A percentile compares a stretch with the other conserved stretches of the same genome.
Evolutionary conservation across 2,797 vertebrate genomes (phyloP).

Genomic region (Cuniculus paca): DNA sequence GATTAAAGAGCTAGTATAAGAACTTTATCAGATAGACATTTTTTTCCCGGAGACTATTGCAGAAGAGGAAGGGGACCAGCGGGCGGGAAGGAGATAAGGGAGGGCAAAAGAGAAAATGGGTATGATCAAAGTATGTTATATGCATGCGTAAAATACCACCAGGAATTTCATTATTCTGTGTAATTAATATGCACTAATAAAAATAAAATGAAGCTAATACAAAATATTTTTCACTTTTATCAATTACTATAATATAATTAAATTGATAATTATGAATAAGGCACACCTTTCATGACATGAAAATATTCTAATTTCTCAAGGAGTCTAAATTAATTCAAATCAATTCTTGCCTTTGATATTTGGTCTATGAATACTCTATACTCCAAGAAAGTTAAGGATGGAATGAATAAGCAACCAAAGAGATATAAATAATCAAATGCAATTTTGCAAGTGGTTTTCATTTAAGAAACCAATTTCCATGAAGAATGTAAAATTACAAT

Average conservation of each 20-base stretch:
- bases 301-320: constrained; percentile 21
- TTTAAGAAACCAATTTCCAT: constrained; percentile 44
- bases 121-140: not conserved
- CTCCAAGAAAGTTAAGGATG: constrained; percentile 25
- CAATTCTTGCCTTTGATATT: constrained; percentile 33
- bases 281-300: not conserved
- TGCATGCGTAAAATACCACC: not conserved
- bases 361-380: not conserved
- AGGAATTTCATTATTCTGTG: not conserved
- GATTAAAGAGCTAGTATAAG: not conserved
- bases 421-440: constrained; percentile 23
- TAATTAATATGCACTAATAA: not conserved
- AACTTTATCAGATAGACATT: not conserved
- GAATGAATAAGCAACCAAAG: constrained; percentile 26
- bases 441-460: constrained; percentile 59
- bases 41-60: not conserved
- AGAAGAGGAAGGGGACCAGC: not conserved
- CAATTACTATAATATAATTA: constrained; percentile 25
- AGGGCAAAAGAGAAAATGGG: not conserved
- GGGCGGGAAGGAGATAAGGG: not conserved
- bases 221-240: not conserved
- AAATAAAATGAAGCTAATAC: not conserved
- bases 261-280: constrained; percentile 44
- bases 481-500: constrained; percentile 61
- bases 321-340: constrained; percentile 51